Base-by-base conservation (phyloP, 2,113 vertebrate genomes). In the Meleagris gallopavo region DNA sequence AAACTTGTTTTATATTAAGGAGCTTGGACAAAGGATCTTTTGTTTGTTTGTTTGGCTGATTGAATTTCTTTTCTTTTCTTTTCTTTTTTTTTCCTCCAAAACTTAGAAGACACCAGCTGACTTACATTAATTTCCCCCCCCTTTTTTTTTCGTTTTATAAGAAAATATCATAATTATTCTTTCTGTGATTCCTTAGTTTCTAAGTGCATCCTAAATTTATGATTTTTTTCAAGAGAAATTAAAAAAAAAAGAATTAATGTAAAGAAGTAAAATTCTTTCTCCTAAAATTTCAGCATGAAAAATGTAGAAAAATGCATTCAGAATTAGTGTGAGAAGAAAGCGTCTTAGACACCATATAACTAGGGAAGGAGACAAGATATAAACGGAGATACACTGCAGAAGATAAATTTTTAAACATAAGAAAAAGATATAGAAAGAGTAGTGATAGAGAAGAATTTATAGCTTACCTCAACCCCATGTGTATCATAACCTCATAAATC, bases 1-100 rank as follows among this genome's bases (percentile, higher is more conserved):
- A 83, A 94, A 89, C 54, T 58, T 96, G 85, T 20, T 91, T 89
- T 86, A 65, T 92, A 93, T 95, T 92, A 92, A 76, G 45, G 3
- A 8, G 50, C 88, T 89, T 95, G 88, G 67, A 83, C 88, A 93
- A 91, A 45, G 22, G 43, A 60, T 38, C 79, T 77, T 89, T 93
- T 91, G 62, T 83, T 91, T 85, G 10, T 0, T 79, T 94, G 27
- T 6, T 41, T 85, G 71, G 14, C 48, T 85, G 29, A 12, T 76
- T 93, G 13, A 6, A 46, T 76, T 79, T 88, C 25, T 69, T 80
- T 76, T 58, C 69, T 61, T 2, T 72, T 61, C 2, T 87, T 91
- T 46, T 46, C 11, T 46, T 48, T 48, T 22, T 76, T 83, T 88
- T 25, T 70, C 50, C 34, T 83, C 62, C 14, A 61, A 69, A 89